Evolutionary conservation across 2,113 vertebrate genomes (phyloP).

Genomic region (Terrapene triunguis): DNA sequence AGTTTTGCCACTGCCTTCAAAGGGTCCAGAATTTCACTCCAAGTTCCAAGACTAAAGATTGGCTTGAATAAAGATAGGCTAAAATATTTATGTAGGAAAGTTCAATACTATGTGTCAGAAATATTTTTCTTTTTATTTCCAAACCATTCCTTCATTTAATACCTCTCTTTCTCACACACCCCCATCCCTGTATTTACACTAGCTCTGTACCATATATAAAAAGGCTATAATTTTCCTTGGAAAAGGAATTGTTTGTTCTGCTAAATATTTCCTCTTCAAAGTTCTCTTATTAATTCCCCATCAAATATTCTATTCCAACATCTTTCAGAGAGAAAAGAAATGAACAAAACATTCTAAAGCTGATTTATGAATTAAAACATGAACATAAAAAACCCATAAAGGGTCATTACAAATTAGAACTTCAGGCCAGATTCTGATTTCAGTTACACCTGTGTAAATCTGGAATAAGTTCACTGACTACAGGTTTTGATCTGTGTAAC

Average conservation of each 20-base stretch:
- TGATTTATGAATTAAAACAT: constrained; percentile 61
- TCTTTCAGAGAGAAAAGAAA: constrained; percentile 31
- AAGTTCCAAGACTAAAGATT: constrained; percentile 3
- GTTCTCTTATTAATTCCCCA: constrained; percentile 52
- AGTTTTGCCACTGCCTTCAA: not conserved
- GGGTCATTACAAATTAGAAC: constrained; percentile 25
- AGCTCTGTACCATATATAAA: constrained; percentile 8
- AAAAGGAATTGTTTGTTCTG: constrained; percentile 48
- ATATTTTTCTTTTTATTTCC: constrained; percentile 16
- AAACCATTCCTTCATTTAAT: not conserved
- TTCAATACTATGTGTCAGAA: not conserved
- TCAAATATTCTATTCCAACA: constrained; percentile 38
- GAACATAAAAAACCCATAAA: constrained; percentile 58
- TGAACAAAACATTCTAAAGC: not conserved
- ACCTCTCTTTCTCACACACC: constrained; percentile 4
- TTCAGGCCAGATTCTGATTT: constrained; percentile 17
- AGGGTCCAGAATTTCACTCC: not conserved
- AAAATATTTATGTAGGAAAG: constrained; percentile 7
- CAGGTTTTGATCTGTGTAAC: not conserved
- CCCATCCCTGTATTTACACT: constrained; percentile 12
- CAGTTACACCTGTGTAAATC: not conserved
- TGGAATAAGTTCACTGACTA: not conserved
- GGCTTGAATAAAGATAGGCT: not conserved
- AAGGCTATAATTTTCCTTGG: constrained; percentile 46
- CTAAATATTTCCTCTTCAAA: constrained; percentile 61